Evolutionary conservation across 2,113 vertebrate species (phyloP), one percentile per base, ranked within the genome.

Genomic region (Pangasianodon hypophthalmus): DNA sequence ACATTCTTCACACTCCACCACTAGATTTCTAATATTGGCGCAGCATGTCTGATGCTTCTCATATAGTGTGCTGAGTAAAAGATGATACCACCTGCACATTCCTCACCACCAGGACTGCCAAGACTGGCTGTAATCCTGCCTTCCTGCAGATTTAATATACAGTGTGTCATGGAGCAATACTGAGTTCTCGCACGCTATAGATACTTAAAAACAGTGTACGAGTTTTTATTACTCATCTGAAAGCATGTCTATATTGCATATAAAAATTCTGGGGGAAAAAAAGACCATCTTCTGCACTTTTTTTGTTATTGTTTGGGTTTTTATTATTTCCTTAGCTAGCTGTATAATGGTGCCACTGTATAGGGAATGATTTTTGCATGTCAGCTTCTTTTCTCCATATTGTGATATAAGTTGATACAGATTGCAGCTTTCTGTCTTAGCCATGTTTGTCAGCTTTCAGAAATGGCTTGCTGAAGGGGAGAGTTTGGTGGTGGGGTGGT

Each of bases 1-100:
- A 91, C 88, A 85, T 90, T 92, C 11, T 56, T 83, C 75, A 87
- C 41, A n/a, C 85, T 48, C n/a, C 62, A 50, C 21, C 52, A 67
- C 37, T 26, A 81, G 58, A 81, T 21, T 56, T 54, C 75, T 69
- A 89, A 89, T 81, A 89, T 64, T 89, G 73, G 88, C 24, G 48
- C 73, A 80, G 83, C 56, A 32, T 67, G 32, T 67, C 26, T 19
- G 56, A n/a, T n/a, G 60, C 21, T 24, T 85, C 41, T 85, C 58
- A 85, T 48, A 64, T 85, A 44, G 5, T 54, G 50, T 58, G 50
- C 37, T 46, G 37, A 79, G 54, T 79, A 79, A 79, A 60, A 79
- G 71, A 87, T n/a, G 73, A 87, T 37, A n/a, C 84, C 62, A 41
- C 48, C 50, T 18, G 85, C 67, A 54, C n/a, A 44, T 56, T 32